Evolutionary conservation across 2,888 invertebrate genomes (phyloP), one percentile per base, ranked within the genome.

Genomic region (Epiblema foenella): DNA sequence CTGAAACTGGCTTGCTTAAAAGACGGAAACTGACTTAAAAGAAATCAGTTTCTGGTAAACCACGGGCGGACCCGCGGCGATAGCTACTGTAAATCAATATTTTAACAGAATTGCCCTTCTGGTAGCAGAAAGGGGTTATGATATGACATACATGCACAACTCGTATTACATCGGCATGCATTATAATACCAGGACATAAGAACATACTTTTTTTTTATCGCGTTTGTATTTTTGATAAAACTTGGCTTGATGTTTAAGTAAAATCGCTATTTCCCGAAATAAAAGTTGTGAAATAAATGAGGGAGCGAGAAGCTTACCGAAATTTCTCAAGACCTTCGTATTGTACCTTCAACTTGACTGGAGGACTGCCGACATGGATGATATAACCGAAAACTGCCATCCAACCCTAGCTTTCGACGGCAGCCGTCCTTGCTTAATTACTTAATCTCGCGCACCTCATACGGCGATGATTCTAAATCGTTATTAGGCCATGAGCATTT

Each of bases 161-260:
- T 84, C 83, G 79, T 79, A 79, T 88, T 88, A 89, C 86, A 64
- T 51, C 62, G 59, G 42, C 56, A 56, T 84, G 85, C 86, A 88
- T 88, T 89, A 87, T 81, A 75, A 87, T 81, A 75, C 76, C 76
- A 46, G 59, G 78, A 85, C 81, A 81, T 79, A 78, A 79, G 77
- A 77, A 76, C 77, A 75, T 74, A 56, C 70, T 74, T 79, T 74
- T 33, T 5, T 33, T 33, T 33, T 76, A 66, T 49, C 15, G 15
- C 29, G 29, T 51, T n/a, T 49, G 20, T 7, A n/a, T 7, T 46
- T 46, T 5, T 15, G 42, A 15, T 42, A 42, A 15, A 42, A 0
- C 42, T 15, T 15, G 42, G 42, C 4, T 15, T 15, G 15, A 42
- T 4, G 12, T 39, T 42, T 42, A 15, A 11, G 0, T 39, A 11